Base-by-base conservation (phyloP, 2,113 vertebrate genomes). In the Myiozetetes cayanensis region DNA sequence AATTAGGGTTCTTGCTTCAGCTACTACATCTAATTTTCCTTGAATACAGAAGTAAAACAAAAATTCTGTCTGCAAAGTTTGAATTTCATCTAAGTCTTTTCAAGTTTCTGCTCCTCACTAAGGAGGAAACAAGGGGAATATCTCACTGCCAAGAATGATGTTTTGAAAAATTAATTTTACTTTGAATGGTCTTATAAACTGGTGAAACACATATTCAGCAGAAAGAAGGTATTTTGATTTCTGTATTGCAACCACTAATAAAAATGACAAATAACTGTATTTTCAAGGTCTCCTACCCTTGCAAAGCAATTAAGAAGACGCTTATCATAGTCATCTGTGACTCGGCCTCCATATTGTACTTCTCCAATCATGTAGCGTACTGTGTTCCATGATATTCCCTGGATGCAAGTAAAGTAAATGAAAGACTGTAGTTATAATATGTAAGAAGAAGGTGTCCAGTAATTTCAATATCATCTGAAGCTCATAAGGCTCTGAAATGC, bases 281-380 rank as follows among this genome's bases (percentile, higher is more conserved):
- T 82, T 76, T 65, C 39, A 74, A 82, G 55, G 17, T 79, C 73
- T 97, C 97, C 97, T 97, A 98, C 98, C 93, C 97, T 98, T 79
- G 97, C 96, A 97, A 98, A 98, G 78, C 98, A 98, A 85, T 98
- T 98, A 66, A 98, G 98, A 62, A 98, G 97, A 81, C 97, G 98
- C 49, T 98, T 98, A 75, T 98, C 98, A 74, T 97, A 98, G 89
- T 98, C 98, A 15, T 98, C 98, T 18, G 98, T 98, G 94, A 98
- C 98, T 73, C 97, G 87, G 80, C 98, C 98, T 80, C 98, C 98
- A n/a, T 98, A 98, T 16, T 98, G 98, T 15, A 98, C 98, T 95
- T 98, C 98, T 96, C 98, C 98, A 41, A 98, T 98, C 98, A 98
- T 98, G 93, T 98, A 98, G 59, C 86, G 93, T 15, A 98, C 96